Evolutionary conservation across 2,797 vertebrate species (phyloP).

Genomic region (Esox lucius): DNA sequence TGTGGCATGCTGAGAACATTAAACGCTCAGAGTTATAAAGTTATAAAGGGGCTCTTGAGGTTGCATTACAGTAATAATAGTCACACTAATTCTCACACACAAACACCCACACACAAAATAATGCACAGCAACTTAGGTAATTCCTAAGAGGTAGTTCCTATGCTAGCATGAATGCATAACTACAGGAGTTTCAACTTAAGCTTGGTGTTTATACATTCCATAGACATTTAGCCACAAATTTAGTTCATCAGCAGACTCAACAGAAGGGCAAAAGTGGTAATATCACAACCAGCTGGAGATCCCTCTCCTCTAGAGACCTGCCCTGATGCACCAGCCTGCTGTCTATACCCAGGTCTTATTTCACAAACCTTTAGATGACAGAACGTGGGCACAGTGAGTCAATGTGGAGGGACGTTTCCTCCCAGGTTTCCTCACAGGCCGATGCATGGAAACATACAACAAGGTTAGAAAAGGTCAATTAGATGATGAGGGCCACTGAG

Average conservation of each 20-base stretch:
- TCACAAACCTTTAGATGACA: slow-evolving; percentile 57
- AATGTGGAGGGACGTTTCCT: slow-evolving; percentile 24
- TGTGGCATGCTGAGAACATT: slow-evolving; percentile 9
- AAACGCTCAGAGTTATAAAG: not conserved
- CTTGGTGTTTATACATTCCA: not conserved
- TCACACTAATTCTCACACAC: not conserved
- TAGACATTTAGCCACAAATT: not conserved
- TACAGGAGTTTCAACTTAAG: not conserved
- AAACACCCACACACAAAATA: not conserved
- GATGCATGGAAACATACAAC: slow-evolving; percentile 24
- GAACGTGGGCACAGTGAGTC: slow-evolving; percentile 13
- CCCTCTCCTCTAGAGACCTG: slow-evolving; percentile 43
- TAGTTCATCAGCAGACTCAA: slow-evolving; percentile 25
- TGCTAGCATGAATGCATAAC: not conserved
- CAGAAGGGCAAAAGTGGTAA: slow-evolving; percentile 37
- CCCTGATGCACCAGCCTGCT: slow-evolving; percentile 48
- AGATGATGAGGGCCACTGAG: slow-evolving; percentile 39
- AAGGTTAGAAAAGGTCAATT: slow-evolving; percentile 42
- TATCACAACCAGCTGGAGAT: slow-evolving; percentile 35
- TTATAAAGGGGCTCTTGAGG: not conserved
- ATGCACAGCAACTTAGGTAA: not conserved
- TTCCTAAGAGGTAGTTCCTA: not conserved
- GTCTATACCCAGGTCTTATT: slow-evolving; percentile 46
- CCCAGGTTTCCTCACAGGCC: slow-evolving; percentile 38
- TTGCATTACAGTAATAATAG: not conserved